Evolutionary conservation across 92 coral and sea anemone genomes (phyloP).

Genomic region (Virgularia gustaviana): DNA sequence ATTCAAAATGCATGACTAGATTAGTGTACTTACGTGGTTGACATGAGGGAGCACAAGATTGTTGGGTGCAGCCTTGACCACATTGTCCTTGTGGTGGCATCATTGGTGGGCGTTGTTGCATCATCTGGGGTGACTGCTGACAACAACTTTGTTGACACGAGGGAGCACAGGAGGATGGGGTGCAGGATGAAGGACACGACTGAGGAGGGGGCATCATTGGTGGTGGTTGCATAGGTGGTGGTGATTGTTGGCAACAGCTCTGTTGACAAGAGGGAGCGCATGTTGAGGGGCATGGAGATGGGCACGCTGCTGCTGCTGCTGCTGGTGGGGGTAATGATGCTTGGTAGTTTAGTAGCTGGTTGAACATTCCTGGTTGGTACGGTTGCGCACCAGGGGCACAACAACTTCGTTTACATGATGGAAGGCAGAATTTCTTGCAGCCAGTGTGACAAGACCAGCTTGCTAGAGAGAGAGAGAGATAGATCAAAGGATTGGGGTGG

Average conservation of each 20-base stretch:
- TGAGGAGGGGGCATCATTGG: conserved; percentile 18
- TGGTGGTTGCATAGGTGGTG: conserved; percentile 49
- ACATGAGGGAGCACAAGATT: conserved; percentile 88
- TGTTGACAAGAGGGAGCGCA: conserved; percentile 85
- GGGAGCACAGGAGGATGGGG: conserved; percentile 55
- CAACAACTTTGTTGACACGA: conserved; percentile 8
- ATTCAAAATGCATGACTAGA: too few relatives aligned
- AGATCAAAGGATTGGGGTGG: too few relatives aligned
- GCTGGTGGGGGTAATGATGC: conserved; percentile 77
- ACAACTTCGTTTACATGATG: conserved; percentile 96
- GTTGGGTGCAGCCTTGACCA: conserved; percentile 58
- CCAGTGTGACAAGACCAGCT: conserved; percentile 96
- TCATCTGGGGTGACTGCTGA: conserved; percentile 27
- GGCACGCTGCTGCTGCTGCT: conserved; percentile 76
- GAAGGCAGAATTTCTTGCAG: conserved; percentile 79
- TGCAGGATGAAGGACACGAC: conserved; percentile 65
- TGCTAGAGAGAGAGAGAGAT: conserved; percentile 43
- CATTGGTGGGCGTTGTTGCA: conserved; percentile 37
- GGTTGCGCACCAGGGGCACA: conserved; percentile 80
- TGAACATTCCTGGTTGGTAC: conserved; percentile 80
- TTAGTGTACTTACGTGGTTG: conserved; percentile 59
- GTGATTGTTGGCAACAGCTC: conserved; percentile 67
- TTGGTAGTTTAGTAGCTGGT: conserved; percentile 81
- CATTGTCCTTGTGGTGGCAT: conserved; percentile 36
- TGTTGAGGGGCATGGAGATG: conserved; percentile 60